Percentiles rank a stretch among this genome's conserved stretches.
Evolutionary conservation across 2,113 vertebrate species (phyloP).

Genomic region (Microtus montanus): DNA sequence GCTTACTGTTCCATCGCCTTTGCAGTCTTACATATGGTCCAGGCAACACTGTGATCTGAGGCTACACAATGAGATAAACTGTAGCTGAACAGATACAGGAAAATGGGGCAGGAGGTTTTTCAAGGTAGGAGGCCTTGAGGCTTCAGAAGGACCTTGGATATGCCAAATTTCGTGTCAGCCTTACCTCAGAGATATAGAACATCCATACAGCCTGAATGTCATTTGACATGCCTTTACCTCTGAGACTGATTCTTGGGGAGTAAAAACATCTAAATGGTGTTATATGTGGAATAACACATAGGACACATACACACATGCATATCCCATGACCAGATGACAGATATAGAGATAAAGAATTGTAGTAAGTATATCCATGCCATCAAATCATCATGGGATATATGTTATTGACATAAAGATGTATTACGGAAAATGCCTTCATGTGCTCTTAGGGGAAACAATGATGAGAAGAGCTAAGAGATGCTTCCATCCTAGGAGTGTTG

Average conservation of each 20-base stretch:
- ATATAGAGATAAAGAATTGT: background rate
- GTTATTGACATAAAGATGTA: slow-evolving; percentile 8
- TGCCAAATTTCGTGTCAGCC: background rate
- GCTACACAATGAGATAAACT: background rate
- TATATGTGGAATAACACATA: background rate
- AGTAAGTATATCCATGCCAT: background rate
- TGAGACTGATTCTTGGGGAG: background rate
- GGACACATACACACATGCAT: background rate
- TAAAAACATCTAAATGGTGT: background rate
- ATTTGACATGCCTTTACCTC: background rate
- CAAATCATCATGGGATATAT: background rate
- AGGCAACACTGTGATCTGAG: background rate
- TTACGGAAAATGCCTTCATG: background rate
- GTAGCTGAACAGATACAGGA: background rate
- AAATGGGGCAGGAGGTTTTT: background rate
- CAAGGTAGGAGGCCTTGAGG: background rate
- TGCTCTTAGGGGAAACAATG: background rate
- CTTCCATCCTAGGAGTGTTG: background rate
- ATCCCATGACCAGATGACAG: background rate
- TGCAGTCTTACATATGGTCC: background rate
- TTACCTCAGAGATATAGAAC: slow-evolving; percentile 1
- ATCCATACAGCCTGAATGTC: background rate
- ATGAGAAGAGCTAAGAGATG: background rate
- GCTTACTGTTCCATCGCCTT: background rate
- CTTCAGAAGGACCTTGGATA: background rate